Percentiles rank a stretch among this genome's conserved stretches.
Conservation (phyloP, 1,140 invertebrate species). For the Achroia grisella region DNA sequence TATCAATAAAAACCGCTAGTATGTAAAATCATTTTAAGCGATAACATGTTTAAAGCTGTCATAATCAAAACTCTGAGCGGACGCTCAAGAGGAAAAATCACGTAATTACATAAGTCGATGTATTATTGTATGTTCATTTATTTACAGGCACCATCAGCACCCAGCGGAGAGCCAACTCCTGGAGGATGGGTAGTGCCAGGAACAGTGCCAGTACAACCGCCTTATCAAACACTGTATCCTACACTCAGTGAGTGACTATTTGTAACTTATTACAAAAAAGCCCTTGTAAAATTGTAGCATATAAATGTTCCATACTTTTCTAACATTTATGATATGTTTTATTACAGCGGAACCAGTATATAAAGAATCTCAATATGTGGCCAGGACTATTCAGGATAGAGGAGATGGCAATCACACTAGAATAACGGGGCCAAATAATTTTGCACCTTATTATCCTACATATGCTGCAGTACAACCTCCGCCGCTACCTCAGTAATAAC, state of each 20-base stretch:
- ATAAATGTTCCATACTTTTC: too few species aligned
- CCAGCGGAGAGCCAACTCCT: slow-evolving; percentile 17
- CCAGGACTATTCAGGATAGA: slow-evolving; percentile 69
- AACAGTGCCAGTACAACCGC: slow-evolving; percentile 26
- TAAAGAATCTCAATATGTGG: slow-evolving; percentile 66
- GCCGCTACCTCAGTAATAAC: slow-evolving; percentile 45
- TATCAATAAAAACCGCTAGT: too few species aligned
- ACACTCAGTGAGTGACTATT: slow-evolving; percentile 42
- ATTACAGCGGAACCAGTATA: slow-evolving; percentile 72
- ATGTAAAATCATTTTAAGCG: too few species aligned
- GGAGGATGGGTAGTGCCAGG: slow-evolving; percentile 44
- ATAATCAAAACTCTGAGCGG: too few species aligned
- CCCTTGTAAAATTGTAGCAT: not conserved
- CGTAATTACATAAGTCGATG: not conserved
- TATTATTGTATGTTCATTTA: not conserved
- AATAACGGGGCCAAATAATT: slow-evolving; percentile 31
- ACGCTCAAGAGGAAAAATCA: too few species aligned
- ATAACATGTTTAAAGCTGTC: too few species aligned
- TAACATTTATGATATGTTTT: slow-evolving; percentile 2
- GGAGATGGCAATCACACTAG: slow-evolving; percentile 68
- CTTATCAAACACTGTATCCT: slow-evolving; percentile 46
- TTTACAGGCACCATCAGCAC: slow-evolving; percentile 20
- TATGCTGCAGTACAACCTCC: slow-evolving; percentile 54
- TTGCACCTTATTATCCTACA: slow-evolving; percentile 58
- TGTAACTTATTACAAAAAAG: not conserved